Base-by-base conservation (phyloP, 2,113 vertebrate species). In the Calcarius ornatus region DNA sequence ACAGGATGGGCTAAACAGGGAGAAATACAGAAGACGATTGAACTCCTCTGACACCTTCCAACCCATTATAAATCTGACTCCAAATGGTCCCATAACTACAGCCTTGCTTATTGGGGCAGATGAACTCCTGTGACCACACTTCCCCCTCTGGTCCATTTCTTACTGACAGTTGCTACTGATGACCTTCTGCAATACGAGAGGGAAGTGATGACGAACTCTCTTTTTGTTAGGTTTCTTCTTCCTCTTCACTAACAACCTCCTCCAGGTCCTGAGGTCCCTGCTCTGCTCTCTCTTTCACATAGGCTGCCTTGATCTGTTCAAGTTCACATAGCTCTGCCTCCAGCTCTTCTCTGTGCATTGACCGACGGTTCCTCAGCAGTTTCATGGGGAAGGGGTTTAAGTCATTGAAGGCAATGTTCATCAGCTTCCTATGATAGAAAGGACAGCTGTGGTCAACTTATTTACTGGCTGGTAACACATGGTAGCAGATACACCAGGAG, bases 361-460 rank as follows among this genome's bases (percentile, higher is more conserved):
- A 60, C 15, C 99, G 98, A 3, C 98, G 98, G 89, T 98, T 99
- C 92, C 56, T 97, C 88, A 99, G 97, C 68, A 98, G 96, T 61
- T 98, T 98, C 96, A 98, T 98, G 13, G 98, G 98, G 47, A 99
- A 99, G 2, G 99, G 99, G 95, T 99, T 99, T 98, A 99, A 98
- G 87, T 99, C 98, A 4, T 81, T 97, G 96, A 99, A 99, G 87
- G 99, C 99, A 4, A 99, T 99, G 96, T 48, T 97, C 90, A 94
- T 98, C 96, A 99, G 95, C 94, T 98, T 99, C 97, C 99, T 99
- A 94, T 6, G 0, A 90, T 0, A 50, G 71, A 88, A 94, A 79
- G 82, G 50, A 96, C 45, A 92, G 48, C 11, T 50, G 19, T 64
- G 28, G 68, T 94, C 57, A 97, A 81, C 11, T 1, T 2, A 59